Base-by-base conservation (phyloP, 2,113 vertebrate genomes). In the Butorides virescens region DNA sequence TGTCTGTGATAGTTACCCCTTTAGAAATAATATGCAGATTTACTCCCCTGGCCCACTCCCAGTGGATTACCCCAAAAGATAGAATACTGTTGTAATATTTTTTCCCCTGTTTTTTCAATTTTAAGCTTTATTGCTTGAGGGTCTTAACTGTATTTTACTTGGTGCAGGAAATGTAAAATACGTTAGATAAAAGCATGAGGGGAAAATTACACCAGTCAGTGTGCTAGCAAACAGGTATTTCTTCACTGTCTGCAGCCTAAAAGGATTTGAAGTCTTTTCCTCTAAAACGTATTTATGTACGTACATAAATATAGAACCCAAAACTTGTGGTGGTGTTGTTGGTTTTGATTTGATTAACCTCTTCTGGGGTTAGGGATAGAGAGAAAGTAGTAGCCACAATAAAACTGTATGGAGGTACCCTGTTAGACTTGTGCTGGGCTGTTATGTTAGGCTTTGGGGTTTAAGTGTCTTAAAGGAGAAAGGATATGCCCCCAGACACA, bases 101-200 rank as follows among this genome's bases (percentile, higher is more conserved):
- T 72, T 63, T 2, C 42, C 25, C 25, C 6, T 18, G 13, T 46
- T 59, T 50, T 71, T 49, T 49, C 46, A 72, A 23, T 94, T 94
- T 97, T 73, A 87, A 87, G 89, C 66, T 93, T 86, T 77, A 46
- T 80, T 94, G 91, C 96, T 97, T 79, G 84, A 95, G 89, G 95
- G 92, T 95, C 94, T 89, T 93, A 87, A 91, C 94, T 92, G 66
- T 95, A 93, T 97, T 97, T 97, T 95, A 79, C 77, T 97, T 97
- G 97, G 92, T 92, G 90, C 66, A 78, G 86, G 68, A 95, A 95
- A 95, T 87, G 34, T 96, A 95, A 92, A 96, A 86, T 89, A 88
- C 27, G 10, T 65, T 97, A 84, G 88, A 92, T 81, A 87, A 79
- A 96, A 94, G 36, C 70, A 91, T 90, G 68, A 93, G 84, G 52